phyloP scores from a whole-genome alignment of 1,140 invertebrate genomes.

The Monomorium pharaonis region DNA sequence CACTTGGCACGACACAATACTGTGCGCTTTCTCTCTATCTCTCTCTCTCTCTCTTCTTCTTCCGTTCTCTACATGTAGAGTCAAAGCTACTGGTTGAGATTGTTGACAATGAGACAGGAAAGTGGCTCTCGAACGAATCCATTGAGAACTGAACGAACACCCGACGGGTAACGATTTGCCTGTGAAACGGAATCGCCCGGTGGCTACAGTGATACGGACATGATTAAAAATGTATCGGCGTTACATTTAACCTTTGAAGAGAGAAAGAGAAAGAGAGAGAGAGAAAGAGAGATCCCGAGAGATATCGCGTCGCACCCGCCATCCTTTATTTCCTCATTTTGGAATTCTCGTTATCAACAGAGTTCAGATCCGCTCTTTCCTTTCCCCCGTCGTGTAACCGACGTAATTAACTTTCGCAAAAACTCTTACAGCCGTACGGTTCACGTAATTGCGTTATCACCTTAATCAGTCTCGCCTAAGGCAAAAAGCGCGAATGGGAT shows the following conservation, averaged over 20 bases:
- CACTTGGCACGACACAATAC: slow-evolving; percentile 52
- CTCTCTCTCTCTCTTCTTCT: not conserved
- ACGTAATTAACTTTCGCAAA: slow-evolving; percentile 28
- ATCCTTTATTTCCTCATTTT: not conserved
- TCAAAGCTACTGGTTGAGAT: slow-evolving; percentile 32
- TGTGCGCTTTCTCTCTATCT: not conserved
- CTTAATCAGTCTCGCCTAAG: slow-evolving; percentile 10
- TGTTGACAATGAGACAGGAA: slow-evolving; percentile 47
- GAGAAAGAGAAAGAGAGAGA: no score
- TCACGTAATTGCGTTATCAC: slow-evolving; percentile 26
- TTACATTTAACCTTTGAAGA: slow-evolving; percentile 51
- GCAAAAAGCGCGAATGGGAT: slow-evolving; percentile 12
- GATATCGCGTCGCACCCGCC: not conserved
- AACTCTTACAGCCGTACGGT: not conserved
- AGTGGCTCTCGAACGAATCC: slow-evolving; percentile 30
- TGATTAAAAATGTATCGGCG: slow-evolving; percentile 54
- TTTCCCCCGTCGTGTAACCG: not conserved
- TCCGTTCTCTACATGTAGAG: not conserved
- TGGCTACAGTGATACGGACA: slow-evolving; percentile 16
- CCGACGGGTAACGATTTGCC: slow-evolving; percentile 32
- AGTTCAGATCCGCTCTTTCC: not conserved
- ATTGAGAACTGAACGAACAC: slow-evolving; percentile 21
- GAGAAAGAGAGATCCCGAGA: no score
- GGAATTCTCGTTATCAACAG: slow-evolving; percentile 17
- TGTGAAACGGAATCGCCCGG: slow-evolving; percentile 38